These are phyloP conservation scores for Patella ulyssiponensis DNA, from an alignment of 2,888 invertebrate species.

Conservation along the genomic window DNA sequence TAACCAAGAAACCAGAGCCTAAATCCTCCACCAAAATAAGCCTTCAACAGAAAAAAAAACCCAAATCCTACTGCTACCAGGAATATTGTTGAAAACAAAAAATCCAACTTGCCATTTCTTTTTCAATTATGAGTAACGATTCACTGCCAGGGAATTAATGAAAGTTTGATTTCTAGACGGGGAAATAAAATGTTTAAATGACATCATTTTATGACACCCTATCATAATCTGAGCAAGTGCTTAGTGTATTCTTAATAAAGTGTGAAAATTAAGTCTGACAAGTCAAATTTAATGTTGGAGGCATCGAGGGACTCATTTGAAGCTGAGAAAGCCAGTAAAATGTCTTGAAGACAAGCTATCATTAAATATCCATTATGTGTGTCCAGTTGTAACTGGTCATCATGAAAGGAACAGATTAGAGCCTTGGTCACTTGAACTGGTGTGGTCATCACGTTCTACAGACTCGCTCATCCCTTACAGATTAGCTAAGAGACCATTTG, in stretches of 20 bases:
- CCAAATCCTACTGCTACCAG: too few relatives aligned
- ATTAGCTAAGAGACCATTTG: not conserved
- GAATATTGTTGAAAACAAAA: too few relatives aligned
- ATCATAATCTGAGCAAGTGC: conserved; percentile 2
- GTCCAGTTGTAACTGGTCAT: conserved; percentile 5
- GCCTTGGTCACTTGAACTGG: not conserved
- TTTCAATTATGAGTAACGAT: too few relatives aligned
- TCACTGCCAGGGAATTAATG: too few relatives aligned
- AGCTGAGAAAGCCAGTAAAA: not conserved
- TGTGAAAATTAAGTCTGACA: conserved; percentile 3
- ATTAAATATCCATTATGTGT: conserved; percentile 7
- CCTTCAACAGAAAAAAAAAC: too few relatives aligned
- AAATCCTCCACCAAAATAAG: too few relatives aligned
- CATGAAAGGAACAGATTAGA: not conserved
- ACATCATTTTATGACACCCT: not conserved
- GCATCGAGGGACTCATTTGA: conserved; percentile 4
- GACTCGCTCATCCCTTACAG: not conserved
- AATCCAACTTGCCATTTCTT: too few relatives aligned
- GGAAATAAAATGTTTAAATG: not conserved
- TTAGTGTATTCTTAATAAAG: not conserved
- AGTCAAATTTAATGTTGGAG: conserved; percentile 8
- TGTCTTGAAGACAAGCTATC: conserved; percentile 11
- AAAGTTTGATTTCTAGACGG: too few relatives aligned
- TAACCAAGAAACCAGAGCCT: too few relatives aligned
- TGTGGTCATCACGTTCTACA: not conserved